Base-by-base conservation (phyloP, 2,797 vertebrate species). In the Poecilia picta region DNA sequence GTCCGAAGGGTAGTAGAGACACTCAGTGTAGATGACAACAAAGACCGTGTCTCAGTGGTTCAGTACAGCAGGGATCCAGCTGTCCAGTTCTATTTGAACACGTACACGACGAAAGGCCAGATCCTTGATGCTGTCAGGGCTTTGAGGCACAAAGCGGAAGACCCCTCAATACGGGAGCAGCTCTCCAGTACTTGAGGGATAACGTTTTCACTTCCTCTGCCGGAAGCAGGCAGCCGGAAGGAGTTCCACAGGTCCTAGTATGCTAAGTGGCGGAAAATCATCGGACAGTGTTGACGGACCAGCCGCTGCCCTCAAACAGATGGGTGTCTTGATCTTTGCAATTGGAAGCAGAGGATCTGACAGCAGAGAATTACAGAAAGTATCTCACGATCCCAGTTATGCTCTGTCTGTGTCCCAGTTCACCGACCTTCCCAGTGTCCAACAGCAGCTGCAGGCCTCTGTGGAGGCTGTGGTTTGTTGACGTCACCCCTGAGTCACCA, bases 161-260 rank as follows among this genome's bases (percentile, higher is more conserved):
- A 66, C 83, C 77, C 73, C 86, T 87, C 47, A 90, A 92, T 73
- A 91, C 89, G 11, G 91, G 88, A 70, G 83, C 75, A 77, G 92
- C 92, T 43, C 86, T 92, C 76, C 84, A 84, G 43, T 88, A 84
- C 66, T 79, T 93, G 51, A 82, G 71, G 49, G 83, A 85, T 23
- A 85, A 85, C 6, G 64, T 82, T 1, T 80, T 82, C 36, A 74
- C 74, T 2, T 31, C 28, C 36, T 82, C 83, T 57, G 77, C 83
- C 0, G 80, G 80, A 31, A 97, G 96, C 90, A 93, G 96, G 75
- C 92, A 92, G 46, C 81, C 72, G 0, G 92, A 97, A 33, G 33
- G 95, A 0, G 93, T 96, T 41, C 96, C 96, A 0, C 97, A 97
- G 85, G 88, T 97, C 47, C 87, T 97, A 49, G 90, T 97, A 1